A percentile compares a stretch with the other conserved stretches of the same genome.
phyloP scores from a whole-genome alignment of 2,113 vertebrate genomes.

The Paracanthobrama guichenoti region DNA sequence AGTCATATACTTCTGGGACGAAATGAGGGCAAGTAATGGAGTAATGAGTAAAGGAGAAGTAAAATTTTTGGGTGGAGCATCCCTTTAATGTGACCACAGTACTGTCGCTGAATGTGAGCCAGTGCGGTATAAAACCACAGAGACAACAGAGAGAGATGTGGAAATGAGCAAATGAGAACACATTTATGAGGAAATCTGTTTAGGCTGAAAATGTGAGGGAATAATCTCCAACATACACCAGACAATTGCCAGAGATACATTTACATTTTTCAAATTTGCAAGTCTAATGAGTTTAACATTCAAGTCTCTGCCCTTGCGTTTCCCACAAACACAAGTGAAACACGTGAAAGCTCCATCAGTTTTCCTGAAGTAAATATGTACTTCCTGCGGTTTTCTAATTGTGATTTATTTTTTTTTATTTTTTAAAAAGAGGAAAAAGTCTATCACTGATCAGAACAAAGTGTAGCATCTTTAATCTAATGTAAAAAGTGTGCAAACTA shows the following conservation, averaged over 20 bases:
- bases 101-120: neutral
- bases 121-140: neutral
- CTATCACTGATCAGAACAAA: neutral
- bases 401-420: neutral
- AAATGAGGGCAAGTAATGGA: neutral
- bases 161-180: conserved; percentile 53
- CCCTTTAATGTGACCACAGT: neutral
- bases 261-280: conserved; percentile 30
- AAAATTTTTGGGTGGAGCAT: neutral
- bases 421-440: neutral
- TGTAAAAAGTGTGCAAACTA: neutral
- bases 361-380: neutral
- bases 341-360: neutral
- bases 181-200: conserved; percentile 60
- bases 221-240: conserved; percentile 19
- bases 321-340: conserved; percentile 1
- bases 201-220: conserved; percentile 1
- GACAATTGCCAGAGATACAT: neutral
- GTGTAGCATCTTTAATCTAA: neutral
- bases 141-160: neutral
- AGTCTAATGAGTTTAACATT: conserved; percentile 21
- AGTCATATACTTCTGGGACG: too few relatives aligned
- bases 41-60: too few relatives aligned
- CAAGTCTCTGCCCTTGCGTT: conserved; percentile 3
- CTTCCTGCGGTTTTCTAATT: conserved; percentile 1